Evolutionary conservation across 2,797 vertebrate species (phyloP).

Genomic region (Dicrostonyx torquatus): DNA sequence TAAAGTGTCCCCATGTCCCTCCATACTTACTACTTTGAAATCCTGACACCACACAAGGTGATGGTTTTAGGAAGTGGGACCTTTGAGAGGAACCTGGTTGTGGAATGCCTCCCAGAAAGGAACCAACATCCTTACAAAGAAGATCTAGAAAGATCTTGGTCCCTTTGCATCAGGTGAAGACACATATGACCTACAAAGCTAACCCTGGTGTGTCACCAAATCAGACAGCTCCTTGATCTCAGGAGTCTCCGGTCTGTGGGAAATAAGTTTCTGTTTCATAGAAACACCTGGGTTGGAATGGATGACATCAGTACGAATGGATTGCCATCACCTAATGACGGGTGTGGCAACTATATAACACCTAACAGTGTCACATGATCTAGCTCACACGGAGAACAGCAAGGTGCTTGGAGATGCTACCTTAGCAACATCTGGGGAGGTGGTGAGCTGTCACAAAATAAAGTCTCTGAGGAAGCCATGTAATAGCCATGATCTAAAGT

Average conservation of each 20-base stretch:
- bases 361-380: fast-evolving
- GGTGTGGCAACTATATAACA: background rate
- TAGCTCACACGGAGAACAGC: background rate
- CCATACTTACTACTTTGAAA: background rate
- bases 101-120: background rate
- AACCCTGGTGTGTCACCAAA: background rate
- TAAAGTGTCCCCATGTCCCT: background rate
- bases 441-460: background rate
- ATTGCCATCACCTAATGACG: background rate
- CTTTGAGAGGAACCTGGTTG: background rate
- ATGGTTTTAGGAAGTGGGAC: background rate
- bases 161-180: background rate
- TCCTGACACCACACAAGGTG: background rate
- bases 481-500: background rate
- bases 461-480: background rate
- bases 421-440: background rate
- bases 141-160: background rate
- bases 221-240: background rate
- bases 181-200: background rate
- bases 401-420: background rate
- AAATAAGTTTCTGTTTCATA: background rate
- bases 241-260: background rate
- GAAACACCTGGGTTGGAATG: background rate
- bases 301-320: background rate
- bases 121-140: background rate